Conservation (phyloP, 2,113 vertebrate genomes). For the Rhea pennata region DNA sequence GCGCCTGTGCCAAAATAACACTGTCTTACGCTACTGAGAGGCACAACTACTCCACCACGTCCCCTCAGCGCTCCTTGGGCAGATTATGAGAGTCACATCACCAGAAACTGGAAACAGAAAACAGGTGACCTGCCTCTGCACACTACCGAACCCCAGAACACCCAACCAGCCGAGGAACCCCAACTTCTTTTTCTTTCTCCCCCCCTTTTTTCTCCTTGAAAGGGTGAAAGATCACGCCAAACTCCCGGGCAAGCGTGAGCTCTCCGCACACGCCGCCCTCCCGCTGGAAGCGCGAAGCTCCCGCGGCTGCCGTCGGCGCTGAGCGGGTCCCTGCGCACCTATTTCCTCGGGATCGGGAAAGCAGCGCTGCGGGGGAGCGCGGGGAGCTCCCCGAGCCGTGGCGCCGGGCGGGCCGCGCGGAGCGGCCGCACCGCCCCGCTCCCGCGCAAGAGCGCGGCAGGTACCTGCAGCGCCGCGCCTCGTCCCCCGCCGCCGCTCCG, state of each 20-base stretch:
- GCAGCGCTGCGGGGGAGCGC: too few species aligned
- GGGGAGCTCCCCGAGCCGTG: neutral
- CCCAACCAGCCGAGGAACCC: neutral
- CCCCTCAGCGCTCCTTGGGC: neutral
- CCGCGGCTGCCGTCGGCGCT: neutral
- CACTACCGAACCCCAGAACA: neutral
- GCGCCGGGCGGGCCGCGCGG: neutral
- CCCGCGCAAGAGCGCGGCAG: neutral
- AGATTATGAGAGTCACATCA: rapidly evolving
- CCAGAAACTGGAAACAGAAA: neutral
- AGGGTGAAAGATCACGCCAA: neutral
- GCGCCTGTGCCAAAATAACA: rapidly evolving
- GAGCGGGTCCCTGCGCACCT: neutral
- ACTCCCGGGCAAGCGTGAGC: neutral
- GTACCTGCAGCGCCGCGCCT: conserved; percentile 53
- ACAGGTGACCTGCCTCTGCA: neutral
- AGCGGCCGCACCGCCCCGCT: neutral
- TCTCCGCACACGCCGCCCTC: neutral
- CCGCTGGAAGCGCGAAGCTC: neutral
- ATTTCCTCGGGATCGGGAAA: neutral
- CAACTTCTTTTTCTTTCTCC: too few species aligned
- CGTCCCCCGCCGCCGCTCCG: conserved; percentile 54
- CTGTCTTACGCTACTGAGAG: rapidly evolving
- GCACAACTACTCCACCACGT: neutral
- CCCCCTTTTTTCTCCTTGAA: too few species aligned